Evolutionary conservation across 2,888 invertebrate genomes (phyloP).

Genomic region (Idaea biselata): DNA sequence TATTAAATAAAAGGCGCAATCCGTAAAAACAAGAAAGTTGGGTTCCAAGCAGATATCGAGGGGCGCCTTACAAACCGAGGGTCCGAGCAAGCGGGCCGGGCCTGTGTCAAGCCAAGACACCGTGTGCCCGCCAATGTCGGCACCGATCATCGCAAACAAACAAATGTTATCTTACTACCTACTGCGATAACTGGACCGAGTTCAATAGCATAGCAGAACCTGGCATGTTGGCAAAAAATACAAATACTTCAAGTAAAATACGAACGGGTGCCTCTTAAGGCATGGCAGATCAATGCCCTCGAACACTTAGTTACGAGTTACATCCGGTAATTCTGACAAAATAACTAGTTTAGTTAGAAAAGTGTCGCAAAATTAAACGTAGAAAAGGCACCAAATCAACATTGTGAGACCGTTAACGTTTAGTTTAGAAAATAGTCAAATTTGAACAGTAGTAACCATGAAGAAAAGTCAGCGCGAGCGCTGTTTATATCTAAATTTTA

Average conservation of each 20-base stretch:
- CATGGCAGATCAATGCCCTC: slow-evolving; percentile 55
- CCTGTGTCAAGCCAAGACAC: neutral
- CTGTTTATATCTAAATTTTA: too few species aligned
- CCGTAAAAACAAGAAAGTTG: too few species aligned
- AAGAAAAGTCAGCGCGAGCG: neutral
- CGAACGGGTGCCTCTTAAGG: slow-evolving; percentile 48
- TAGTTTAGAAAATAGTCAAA: neutral
- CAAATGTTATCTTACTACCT: slow-evolving; percentile 53
- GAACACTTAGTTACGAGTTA: slow-evolving; percentile 51
- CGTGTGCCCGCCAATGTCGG: neutral
- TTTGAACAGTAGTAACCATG: neutral
- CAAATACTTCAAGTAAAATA: slow-evolving; percentile 12
- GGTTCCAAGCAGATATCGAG: too few species aligned
- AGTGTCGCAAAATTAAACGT: neutral
- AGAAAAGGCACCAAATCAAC: neutral
- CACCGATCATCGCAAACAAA: slow-evolving; percentile 59
- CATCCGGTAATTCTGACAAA: slow-evolving; percentile 43
- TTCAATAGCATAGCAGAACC: slow-evolving; percentile 56
- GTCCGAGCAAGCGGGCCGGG: slow-evolving; percentile 37
- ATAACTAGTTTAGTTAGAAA: slow-evolving; percentile 7
- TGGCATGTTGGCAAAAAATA: slow-evolving; percentile 41
- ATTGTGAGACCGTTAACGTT: neutral
- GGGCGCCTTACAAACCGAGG: slow-evolving; percentile 69
- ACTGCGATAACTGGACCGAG: slow-evolving; percentile 43
- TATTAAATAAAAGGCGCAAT: too few species aligned